Conservation (phyloP, 1,140 invertebrate species). For the Berghia stephanieae region DNA sequence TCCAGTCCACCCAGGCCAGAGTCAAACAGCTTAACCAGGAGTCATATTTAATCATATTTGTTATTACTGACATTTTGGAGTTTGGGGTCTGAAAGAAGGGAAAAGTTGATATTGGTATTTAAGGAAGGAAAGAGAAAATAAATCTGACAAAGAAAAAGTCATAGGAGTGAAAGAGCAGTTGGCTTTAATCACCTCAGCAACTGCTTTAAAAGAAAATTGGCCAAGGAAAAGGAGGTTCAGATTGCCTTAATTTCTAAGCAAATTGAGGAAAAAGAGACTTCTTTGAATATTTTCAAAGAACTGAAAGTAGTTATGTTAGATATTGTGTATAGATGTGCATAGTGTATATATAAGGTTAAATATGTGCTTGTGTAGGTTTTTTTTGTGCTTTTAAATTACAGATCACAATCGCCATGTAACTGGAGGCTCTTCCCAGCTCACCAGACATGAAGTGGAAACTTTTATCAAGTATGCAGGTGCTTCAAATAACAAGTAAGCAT, state of each 20-base stretch:
- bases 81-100: too few relatives aligned
- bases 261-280: background rate
- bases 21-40: background rate
- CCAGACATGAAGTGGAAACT: conserved; percentile 26
- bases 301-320: too few relatives aligned
- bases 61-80: background rate
- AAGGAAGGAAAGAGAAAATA: too few relatives aligned
- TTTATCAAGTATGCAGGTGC: conserved; percentile 24
- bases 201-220: too few relatives aligned
- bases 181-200: too few relatives aligned
- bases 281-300: background rate
- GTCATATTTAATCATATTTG: background rate
- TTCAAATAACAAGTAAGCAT: conserved; percentile 33
- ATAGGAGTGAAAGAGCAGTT: too few relatives aligned
- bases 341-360: background rate
- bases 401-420: conserved; percentile 30
- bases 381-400: background rate
- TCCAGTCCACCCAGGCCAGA: background rate
- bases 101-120: too few relatives aligned
- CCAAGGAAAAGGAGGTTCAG: background rate
- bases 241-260: background rate
- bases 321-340: background rate
- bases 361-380: too few relatives aligned
- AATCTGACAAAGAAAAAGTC: too few relatives aligned
- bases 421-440: conserved; percentile 25